Evolutionary conservation across 2,888 invertebrate species (phyloP).

Genomic region (Lobophora halterata): DNA sequence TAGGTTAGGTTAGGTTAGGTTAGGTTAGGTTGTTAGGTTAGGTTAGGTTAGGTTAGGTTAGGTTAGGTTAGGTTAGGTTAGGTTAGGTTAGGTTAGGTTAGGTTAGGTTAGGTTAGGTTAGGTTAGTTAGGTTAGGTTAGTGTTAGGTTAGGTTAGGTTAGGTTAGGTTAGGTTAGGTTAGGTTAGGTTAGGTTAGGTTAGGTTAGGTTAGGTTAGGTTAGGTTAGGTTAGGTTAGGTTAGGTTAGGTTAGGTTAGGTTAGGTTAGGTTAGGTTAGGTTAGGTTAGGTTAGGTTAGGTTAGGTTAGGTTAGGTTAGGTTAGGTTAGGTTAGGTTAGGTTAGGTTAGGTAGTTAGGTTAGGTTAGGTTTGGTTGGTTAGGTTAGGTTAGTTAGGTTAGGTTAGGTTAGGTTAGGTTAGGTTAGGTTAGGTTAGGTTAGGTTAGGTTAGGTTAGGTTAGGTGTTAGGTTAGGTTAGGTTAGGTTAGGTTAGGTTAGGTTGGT

Average conservation of each 20-base stretch:
- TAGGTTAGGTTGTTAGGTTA: slow-evolving; percentile 28
- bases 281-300: slow-evolving; percentile 21
- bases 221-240: slow-evolving; percentile 24
- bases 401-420: slow-evolving; percentile 21
- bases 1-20: slow-evolving; percentile 28
- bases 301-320: slow-evolving; percentile 23
- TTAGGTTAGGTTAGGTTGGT: too few relatives aligned
- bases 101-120: slow-evolving; percentile 17
- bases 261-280: slow-evolving; percentile 18
- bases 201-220: slow-evolving; percentile 15
- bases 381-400: slow-evolving; percentile 21
- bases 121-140: too few relatives aligned
- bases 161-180: slow-evolving; percentile 18
- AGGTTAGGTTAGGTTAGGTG: slow-evolving; percentile 21
- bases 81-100: slow-evolving; percentile 26
- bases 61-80: slow-evolving; percentile 26
- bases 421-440: slow-evolving; percentile 20
- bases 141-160: slow-evolving; percentile 17
- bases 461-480: slow-evolving; percentile 25
- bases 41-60: slow-evolving; percentile 30
- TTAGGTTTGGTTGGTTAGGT: slow-evolving; percentile 21
- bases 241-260: slow-evolving; percentile 19
- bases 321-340: slow-evolving; percentile 23
- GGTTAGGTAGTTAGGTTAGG: slow-evolving; percentile 27
- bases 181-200: slow-evolving; percentile 18